Base-by-base conservation (phyloP, 2,888 invertebrate species). In the Archaeoteleia sp. region DNA sequence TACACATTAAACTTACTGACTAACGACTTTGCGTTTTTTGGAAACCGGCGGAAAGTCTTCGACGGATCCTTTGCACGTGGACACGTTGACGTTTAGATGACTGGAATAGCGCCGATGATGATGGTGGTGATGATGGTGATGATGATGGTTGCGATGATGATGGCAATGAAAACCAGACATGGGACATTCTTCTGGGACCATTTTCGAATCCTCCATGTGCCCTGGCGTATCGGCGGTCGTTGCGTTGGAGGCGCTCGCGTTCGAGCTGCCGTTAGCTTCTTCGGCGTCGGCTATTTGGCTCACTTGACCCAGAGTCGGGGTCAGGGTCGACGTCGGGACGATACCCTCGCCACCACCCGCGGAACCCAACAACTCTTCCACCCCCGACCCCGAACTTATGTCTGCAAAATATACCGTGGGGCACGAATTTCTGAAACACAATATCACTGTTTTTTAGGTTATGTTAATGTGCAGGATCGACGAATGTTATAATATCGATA, bases 11-110 rank as follows among this genome's bases (percentile, higher is more conserved):
- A 87, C 88, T 87, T 82, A 88, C 88, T 86, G 85, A 72, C 83
- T 86, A 30, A 87, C 87, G 29, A 86, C 80, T 81, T 88, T 88
- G 58, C 88, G 80, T 75, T 87, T 89, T 68, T 86, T 86, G 1
- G 84, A 61, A 25, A 42, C 60, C 40, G 57, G 57, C 27, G 71
- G 49, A 43, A 65, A 9, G 65, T 72, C 51, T 4, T 63, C 58
- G 46, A 68, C 51, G 54, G 77, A 71, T 1, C 71, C 67, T 43
- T 71, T 77, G 25, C 63, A 71, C 54, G 27, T 72, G 15, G 61
- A 61, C 30, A 32, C 40, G 54, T 55, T 62, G 39, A n/a, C n/a
- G 37, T 40, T 55, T 45, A 62, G 61, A n/a, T 57, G 61, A 2
- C 12, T 46, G 14, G 51, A 57, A 20, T 55, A 54, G 12, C 53